These are phyloP conservation scores for Cheiracanthium punctorium DNA, from an alignment of 2,888 invertebrate species.

Conservation along the genomic window DNA sequence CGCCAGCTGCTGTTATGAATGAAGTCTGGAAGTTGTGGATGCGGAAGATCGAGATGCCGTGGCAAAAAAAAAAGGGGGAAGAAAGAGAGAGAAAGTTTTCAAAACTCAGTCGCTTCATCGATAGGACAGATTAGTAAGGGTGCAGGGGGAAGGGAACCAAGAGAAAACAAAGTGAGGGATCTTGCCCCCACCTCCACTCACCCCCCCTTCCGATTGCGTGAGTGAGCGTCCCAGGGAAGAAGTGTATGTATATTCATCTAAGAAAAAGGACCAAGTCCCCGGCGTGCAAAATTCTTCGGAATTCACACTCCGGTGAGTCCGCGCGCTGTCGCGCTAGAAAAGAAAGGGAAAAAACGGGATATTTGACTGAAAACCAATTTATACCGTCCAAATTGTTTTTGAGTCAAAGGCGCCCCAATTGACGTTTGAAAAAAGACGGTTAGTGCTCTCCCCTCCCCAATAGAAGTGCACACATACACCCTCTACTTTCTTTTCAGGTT, in stretches of 20 bases:
- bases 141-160: slow-evolving; percentile 16
- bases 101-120: slow-evolving; percentile 61
- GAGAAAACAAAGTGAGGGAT: neutral
- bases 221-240: too few relatives aligned
- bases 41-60: slow-evolving; percentile 66
- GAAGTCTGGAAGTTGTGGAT: slow-evolving; percentile 47
- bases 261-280: slow-evolving; percentile 4
- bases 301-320: slow-evolving; percentile 59
- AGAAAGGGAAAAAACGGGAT: neutral
- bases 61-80: slow-evolving; percentile 26
- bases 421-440: neutral
- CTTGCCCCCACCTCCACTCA: neutral
- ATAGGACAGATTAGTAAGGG: slow-evolving; percentile 64
- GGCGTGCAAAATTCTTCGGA: slow-evolving; percentile 34
- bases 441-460: too few relatives aligned
- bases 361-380: slow-evolving; percentile 55
- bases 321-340: neutral
- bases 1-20: slow-evolving; percentile 69
- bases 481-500: too few relatives aligned
- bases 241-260: slow-evolving; percentile 61
- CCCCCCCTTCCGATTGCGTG: too few relatives aligned
- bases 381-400: slow-evolving; percentile 62
- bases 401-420: neutral
- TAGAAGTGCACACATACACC: too few relatives aligned
- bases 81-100: slow-evolving; percentile 46